Evolutionary conservation across 2,888 invertebrate species (phyloP).

Genomic region (Amphimallon solstitiale): DNA sequence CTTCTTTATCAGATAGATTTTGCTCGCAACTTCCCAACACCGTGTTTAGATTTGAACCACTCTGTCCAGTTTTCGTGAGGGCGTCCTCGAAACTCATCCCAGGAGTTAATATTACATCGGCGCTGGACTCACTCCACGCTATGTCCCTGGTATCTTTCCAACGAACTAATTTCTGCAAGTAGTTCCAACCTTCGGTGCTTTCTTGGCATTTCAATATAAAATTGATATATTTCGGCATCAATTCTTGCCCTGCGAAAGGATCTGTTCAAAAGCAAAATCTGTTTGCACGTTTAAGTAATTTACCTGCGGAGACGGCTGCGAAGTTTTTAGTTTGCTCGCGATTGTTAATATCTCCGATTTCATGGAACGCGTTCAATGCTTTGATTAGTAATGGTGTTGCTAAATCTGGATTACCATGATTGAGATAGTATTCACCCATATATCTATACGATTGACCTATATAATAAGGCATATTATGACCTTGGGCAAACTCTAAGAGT

Average conservation of each 20-base stretch:
- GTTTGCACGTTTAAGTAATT: neutral
- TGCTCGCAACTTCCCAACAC: conserved; percentile 2
- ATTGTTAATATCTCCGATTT: conserved; percentile 47
- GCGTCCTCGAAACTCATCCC: conserved; percentile 20
- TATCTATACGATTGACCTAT: conserved; percentile 57
- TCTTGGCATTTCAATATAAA: conserved; percentile 48
- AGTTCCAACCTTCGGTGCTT: conserved; percentile 39
- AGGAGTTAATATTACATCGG: neutral
- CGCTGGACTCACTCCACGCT: conserved; percentile 47
- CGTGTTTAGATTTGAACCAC: conserved; percentile 19
- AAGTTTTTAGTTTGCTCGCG: conserved; percentile 55
- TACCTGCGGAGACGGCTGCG: conserved; percentile 56
- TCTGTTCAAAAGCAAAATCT: neutral
- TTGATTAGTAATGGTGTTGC: conserved; percentile 55
- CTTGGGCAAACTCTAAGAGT: conserved; percentile 50
- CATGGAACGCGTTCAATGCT: conserved; percentile 54
- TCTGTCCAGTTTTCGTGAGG: conserved; percentile 3
- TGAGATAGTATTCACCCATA: conserved; percentile 59
- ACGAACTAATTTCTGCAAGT: conserved; percentile 49
- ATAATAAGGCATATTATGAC: conserved; percentile 52
- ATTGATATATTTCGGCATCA: conserved; percentile 51
- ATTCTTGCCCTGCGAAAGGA: conserved; percentile 49
- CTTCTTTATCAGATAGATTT: neutral
- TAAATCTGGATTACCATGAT: conserved; percentile 50
- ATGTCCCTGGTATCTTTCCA: conserved; percentile 55